Conservation (phyloP, 2,113 vertebrate species). For the Ifrita kowaldi region DNA sequence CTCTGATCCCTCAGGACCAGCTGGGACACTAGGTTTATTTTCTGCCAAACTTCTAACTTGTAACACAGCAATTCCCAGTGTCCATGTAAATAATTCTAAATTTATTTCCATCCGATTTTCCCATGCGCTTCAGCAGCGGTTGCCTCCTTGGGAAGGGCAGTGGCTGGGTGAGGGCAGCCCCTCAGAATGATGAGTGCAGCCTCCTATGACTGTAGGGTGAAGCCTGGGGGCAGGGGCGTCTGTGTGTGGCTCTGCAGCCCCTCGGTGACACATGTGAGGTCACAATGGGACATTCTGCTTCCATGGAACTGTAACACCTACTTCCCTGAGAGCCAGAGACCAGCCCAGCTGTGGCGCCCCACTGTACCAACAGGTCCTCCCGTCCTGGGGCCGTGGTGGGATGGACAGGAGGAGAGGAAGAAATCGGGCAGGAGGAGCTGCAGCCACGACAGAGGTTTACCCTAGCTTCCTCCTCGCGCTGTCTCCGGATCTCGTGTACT, state of each 20-base stretch:
- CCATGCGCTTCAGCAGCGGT: not conserved
- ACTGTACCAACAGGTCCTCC: not conserved
- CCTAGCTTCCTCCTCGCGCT: not conserved
- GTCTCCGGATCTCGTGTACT: not conserved
- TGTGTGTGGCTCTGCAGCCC: not conserved
- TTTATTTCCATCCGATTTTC: fast-evolving
- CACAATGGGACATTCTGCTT: not conserved
- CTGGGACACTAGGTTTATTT: not conserved
- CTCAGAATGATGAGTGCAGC: not conserved
- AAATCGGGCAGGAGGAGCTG: not conserved
- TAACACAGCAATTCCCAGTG: not conserved
- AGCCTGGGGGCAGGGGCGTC: not conserved
- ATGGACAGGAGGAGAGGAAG: not conserved
- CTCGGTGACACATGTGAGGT: not conserved
- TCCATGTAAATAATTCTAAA: not conserved
- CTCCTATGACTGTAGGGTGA: not conserved
- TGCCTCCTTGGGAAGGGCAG: fast-evolving
- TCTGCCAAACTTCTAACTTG: not conserved
- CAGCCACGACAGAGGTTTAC: not conserved
- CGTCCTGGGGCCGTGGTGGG: not conserved
- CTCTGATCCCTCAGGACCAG: not conserved
- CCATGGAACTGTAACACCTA: not conserved
- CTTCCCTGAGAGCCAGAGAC: not conserved
- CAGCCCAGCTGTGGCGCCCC: not conserved
- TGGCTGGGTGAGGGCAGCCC: not conserved